phyloP scores from a whole-genome alignment of 2,888 invertebrate species.

The Andrena camellia region DNA sequence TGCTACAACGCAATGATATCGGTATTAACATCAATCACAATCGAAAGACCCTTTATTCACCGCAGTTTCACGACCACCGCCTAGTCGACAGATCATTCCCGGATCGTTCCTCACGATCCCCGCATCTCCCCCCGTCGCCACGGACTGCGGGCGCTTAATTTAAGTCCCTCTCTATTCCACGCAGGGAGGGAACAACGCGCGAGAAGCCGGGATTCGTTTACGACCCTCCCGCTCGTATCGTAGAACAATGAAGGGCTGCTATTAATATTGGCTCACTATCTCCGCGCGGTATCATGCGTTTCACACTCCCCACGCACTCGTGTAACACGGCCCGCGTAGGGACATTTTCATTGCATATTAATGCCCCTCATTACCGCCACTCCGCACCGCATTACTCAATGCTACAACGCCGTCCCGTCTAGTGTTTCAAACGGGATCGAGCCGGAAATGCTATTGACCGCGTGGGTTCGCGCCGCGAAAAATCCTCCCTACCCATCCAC shows the following conservation, averaged over 20 bases:
- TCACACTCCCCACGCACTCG: slow-evolving; percentile 81
- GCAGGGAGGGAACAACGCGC: slow-evolving; percentile 17
- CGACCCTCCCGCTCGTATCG: slow-evolving; percentile 64
- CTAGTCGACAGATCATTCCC: slow-evolving; percentile 35
- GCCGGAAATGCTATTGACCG: slow-evolving; percentile 73
- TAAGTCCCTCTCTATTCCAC: slow-evolving; percentile 39
- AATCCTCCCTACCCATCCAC: slow-evolving; percentile 36
- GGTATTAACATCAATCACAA: slow-evolving; percentile 25
- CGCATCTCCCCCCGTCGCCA: slow-evolving; percentile 8
- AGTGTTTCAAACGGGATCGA: slow-evolving; percentile 80
- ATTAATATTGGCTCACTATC: slow-evolving; percentile 82
- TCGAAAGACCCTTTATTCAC: background rate
- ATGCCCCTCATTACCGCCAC: slow-evolving; percentile 82
- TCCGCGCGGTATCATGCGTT: slow-evolving; percentile 79
- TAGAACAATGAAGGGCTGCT: slow-evolving; percentile 79
- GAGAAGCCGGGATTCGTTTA: slow-evolving; percentile 50
- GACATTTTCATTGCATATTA: slow-evolving; percentile 84
- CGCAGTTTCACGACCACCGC: background rate
- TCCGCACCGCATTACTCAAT: slow-evolving; percentile 84
- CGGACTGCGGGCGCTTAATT: slow-evolving; percentile 50
- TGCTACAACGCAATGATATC: slow-evolving; percentile 12
- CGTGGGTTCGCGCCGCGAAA: slow-evolving; percentile 64
- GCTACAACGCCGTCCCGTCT: slow-evolving; percentile 78
- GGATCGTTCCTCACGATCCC: slow-evolving; percentile 37
- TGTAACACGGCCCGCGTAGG: slow-evolving; percentile 80